phyloP scores from a whole-genome alignment of 2,113 vertebrate genomes.

The Myodes glareolus region DNA sequence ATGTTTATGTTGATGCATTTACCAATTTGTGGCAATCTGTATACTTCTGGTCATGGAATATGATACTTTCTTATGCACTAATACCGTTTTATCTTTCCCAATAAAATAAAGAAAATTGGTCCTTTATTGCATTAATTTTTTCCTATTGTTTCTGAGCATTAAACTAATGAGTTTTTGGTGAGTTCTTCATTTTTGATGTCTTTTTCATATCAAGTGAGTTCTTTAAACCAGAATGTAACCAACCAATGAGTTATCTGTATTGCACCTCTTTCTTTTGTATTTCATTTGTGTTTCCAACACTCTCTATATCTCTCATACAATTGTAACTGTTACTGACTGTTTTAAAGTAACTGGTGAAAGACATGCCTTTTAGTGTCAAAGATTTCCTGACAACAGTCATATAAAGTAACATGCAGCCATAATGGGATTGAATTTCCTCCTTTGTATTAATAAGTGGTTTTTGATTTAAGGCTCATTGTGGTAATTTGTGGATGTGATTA shows the following conservation, averaged over 20 bases:
- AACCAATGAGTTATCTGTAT: not conserved
- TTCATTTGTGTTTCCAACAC: not conserved
- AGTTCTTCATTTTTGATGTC: not conserved
- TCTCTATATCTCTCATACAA: not conserved
- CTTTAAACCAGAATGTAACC: not conserved
- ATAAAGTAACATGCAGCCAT: not conserved
- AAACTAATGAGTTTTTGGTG: not conserved
- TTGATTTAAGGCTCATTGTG: not conserved
- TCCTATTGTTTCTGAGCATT: not conserved
- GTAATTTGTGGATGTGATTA: not conserved
- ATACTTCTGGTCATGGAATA: not conserved
- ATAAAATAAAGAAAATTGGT: not conserved
- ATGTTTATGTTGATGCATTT: not conserved
- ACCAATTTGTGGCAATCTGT: not conserved
- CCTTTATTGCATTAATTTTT: not conserved
- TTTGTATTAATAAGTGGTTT: slow-evolving; percentile 28
- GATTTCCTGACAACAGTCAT: not conserved
- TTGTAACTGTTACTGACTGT: not conserved
- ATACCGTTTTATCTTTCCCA: not conserved
- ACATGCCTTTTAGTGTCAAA: not conserved
- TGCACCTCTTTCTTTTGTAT: not conserved
- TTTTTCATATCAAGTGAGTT: not conserved
- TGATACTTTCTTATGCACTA: not conserved
- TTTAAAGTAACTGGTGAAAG: not conserved
- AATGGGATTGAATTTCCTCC: not conserved